phyloP scores from a whole-genome alignment of 2,888 invertebrate genomes.

The Drosophila trichaetosa region DNA sequence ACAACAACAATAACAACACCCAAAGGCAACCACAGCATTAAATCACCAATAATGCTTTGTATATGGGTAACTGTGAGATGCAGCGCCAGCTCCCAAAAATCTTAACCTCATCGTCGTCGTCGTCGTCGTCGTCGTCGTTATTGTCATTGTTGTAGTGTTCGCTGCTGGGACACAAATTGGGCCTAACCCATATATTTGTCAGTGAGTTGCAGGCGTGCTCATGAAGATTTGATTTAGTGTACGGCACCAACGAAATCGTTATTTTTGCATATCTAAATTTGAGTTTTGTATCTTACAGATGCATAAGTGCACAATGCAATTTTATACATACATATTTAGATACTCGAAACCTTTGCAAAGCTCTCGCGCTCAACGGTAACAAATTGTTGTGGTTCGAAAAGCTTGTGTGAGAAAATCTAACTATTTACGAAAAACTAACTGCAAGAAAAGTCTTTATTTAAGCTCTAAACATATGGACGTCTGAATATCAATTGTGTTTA shows the following conservation, averaged over 20 bases:
- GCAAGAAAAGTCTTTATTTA: not conserved
- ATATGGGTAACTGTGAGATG: slow-evolving; percentile 62
- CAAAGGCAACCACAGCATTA: slow-evolving; percentile 69
- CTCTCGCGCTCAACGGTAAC: slow-evolving; percentile 1
- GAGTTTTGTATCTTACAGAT: slow-evolving; percentile 45
- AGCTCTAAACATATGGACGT: not conserved
- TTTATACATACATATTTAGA: not conserved
- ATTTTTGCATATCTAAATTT: slow-evolving; percentile 75
- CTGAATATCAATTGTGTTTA: not conserved
- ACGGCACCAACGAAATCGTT: slow-evolving; percentile 55
- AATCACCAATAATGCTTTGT: slow-evolving; percentile 59
- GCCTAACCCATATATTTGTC: slow-evolving; percentile 84
- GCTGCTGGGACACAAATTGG: slow-evolving; percentile 66
- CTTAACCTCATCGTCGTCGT: slow-evolving; percentile 20
- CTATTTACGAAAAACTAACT: not conserved
- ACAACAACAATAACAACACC: slow-evolving; percentile 44
- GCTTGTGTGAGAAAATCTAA: slow-evolving; percentile 5
- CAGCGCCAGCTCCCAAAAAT: slow-evolving; percentile 41
- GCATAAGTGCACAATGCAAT: slow-evolving; percentile 10
- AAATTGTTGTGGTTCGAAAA: not conserved
- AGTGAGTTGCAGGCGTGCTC: slow-evolving; percentile 69
- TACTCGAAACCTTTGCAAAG: slow-evolving; percentile 2
- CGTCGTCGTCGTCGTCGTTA: slow-evolving; percentile 7
- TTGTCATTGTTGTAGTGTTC: slow-evolving; percentile 12
- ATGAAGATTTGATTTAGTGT: slow-evolving; percentile 83